phyloP scores from a whole-genome alignment of 2,113 vertebrate genomes.

The Calypte anna region DNA sequence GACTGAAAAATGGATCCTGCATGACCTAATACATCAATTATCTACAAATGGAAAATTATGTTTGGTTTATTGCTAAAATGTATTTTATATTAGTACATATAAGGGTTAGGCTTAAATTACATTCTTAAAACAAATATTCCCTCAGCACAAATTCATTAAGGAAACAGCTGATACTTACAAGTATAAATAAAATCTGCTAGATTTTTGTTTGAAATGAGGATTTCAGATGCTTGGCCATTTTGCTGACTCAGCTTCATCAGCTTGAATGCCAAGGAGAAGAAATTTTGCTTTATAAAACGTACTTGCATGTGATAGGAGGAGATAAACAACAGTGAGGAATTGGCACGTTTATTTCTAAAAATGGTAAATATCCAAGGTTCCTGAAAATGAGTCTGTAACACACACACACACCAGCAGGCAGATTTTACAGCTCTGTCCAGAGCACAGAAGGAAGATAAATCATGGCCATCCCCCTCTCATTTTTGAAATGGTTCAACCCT shows the following conservation, averaged over 20 bases:
- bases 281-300: constrained; percentile 21
- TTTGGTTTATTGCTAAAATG: not conserved
- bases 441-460: constrained; percentile 83
- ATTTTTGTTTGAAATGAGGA: constrained; percentile 12
- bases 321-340: not conserved
- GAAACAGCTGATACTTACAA: not conserved
- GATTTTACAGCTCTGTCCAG: constrained; percentile 77
- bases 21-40: not conserved
- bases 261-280: not conserved
- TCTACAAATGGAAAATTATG: not conserved
- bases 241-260: constrained; percentile 12
- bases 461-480: constrained; percentile 75
- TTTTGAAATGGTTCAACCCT: constrained; percentile 81
- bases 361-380: not conserved
- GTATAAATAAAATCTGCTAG: not conserved
- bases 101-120: not conserved
- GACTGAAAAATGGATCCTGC: not conserved
- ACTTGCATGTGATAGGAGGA: not conserved
- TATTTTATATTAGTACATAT: not conserved
- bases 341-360: constrained; percentile 44
- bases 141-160: not conserved
- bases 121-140: not conserved
- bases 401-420: constrained; percentile 41
- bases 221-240: constrained; percentile 24
- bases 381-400: not conserved